phyloP scores from a whole-genome alignment of 2,888 invertebrate species.

The Pomacea canaliculata region DNA sequence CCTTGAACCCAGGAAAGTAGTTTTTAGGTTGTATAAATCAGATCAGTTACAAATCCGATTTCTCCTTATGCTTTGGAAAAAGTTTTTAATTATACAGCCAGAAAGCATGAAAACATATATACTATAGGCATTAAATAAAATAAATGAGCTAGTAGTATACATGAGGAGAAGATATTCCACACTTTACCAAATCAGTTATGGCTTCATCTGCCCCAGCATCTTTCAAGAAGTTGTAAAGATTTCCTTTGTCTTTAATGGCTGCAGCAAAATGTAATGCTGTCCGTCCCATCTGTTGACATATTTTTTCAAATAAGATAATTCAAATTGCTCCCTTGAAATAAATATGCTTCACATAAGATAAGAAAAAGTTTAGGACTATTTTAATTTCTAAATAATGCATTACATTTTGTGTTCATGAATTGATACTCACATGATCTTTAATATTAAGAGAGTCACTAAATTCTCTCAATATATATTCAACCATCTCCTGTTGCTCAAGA shows the following conservation, averaged over 20 bases:
- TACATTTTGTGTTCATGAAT: background rate
- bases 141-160: background rate
- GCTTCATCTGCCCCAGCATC: slow-evolving; percentile 50
- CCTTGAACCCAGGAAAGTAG: too few species aligned
- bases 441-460: slow-evolving; percentile 40
- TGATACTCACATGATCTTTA: slow-evolving; percentile 33
- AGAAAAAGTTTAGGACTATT: too few species aligned
- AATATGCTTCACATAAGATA: too few species aligned
- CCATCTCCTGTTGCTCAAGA: slow-evolving; percentile 41
- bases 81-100: too few species aligned
- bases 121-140: background rate
- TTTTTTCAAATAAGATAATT: background rate
- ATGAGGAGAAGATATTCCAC: background rate
- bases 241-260: slow-evolving; percentile 41
- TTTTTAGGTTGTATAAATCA: too few species aligned
- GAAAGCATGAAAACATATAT: background rate
- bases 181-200: slow-evolving; percentile 45
- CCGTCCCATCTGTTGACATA: slow-evolving; percentile 46
- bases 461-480: slow-evolving; percentile 39
- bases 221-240: slow-evolving; percentile 43
- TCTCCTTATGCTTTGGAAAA: too few species aligned
- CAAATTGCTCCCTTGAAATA: background rate
- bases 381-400: too few species aligned
- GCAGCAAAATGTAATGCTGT: slow-evolving; percentile 58
- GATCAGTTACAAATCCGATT: too few species aligned